These are phyloP conservation scores for Drosophila tripunctata DNA, from an alignment of 2,888 invertebrate genomes.

Conservation along the genomic window DNA sequence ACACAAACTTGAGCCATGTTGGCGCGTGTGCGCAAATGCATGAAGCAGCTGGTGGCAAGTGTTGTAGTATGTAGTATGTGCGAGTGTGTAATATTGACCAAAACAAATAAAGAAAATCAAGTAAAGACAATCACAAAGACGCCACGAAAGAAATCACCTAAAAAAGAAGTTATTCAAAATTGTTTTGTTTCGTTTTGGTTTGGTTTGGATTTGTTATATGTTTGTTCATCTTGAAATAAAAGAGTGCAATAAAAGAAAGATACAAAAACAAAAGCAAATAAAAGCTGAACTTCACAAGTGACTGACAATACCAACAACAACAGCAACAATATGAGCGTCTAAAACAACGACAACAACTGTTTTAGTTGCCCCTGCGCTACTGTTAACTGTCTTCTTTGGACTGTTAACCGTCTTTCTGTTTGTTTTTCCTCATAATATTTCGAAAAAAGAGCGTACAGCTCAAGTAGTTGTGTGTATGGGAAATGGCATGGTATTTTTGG, in stretches of 20 bases:
- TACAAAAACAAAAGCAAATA: conserved; percentile 16
- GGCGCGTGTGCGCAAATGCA: conserved; percentile 63
- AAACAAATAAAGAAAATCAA: conserved; percentile 36
- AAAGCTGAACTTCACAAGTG: conserved; percentile 30
- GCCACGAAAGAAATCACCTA: conserved; percentile 17
- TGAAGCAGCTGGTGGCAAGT: conserved; percentile 49
- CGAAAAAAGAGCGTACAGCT: conserved; percentile 39
- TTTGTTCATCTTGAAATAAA: conserved; percentile 1
- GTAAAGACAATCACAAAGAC: conserved; percentile 25
- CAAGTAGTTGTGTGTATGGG: conserved; percentile 38
- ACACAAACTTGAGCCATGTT: conserved; percentile 66
- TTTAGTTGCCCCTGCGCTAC: conserved; percentile 52
- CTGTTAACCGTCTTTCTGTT: conserved; percentile 47
- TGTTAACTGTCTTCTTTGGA: conserved; percentile 36
- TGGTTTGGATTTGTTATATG: conserved; percentile 14
- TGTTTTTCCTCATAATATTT: conserved; percentile 54
- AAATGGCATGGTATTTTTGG: conserved; percentile 52
- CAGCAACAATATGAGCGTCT: conserved; percentile 1
- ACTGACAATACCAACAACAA: conserved; percentile 20
- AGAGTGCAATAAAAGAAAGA: conserved; percentile 51
- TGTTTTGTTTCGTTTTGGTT: conserved; percentile 23
- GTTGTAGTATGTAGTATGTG: conserved; percentile 21
- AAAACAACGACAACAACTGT: conserved; percentile 22
- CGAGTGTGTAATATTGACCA: conserved; percentile 41
- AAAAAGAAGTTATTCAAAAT: conserved; percentile 51